Conservation (phyloP, 2,797 vertebrate genomes). For the Danio jaintianensis region DNA sequence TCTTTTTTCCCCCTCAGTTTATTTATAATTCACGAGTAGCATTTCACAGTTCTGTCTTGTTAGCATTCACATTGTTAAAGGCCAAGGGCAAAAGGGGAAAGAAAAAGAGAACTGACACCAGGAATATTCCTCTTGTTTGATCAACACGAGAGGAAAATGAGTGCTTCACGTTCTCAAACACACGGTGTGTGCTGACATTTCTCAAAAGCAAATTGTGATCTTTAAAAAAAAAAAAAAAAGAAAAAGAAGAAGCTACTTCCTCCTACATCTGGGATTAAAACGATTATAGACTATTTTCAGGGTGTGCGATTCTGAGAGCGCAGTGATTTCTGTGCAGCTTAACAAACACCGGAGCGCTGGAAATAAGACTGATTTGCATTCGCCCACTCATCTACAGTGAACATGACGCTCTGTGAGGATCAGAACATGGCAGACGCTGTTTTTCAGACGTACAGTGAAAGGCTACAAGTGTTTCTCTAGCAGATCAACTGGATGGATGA, state of each 20-base stretch:
- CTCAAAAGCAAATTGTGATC: constrained; percentile 60
- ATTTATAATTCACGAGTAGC: constrained; percentile 27
- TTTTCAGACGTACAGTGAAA: constrained; percentile 45
- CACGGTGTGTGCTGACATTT: constrained; percentile 24
- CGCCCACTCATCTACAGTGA: constrained; percentile 41
- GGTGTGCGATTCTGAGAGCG: constrained; percentile 49
- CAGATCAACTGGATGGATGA: constrained; percentile 43
- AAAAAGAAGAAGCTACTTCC: constrained; percentile 35
- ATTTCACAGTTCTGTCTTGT: constrained; percentile 67
- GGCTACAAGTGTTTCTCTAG: constrained; percentile 27
- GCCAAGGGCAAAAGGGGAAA: constrained; percentile 59
- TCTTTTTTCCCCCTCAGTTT: too few relatives aligned
- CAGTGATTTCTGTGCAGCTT: constrained; percentile 29
- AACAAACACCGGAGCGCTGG: constrained; percentile 43
- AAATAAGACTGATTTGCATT: constrained; percentile 59
- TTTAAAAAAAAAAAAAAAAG: constrained; percentile 59
- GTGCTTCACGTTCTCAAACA: constrained; percentile 19
- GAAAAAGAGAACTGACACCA: constrained; percentile 70
- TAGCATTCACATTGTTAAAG: constrained; percentile 69
- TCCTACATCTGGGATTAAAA: constrained; percentile 72
- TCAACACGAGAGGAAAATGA: constrained; percentile 42
- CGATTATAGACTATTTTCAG: constrained; percentile 69
- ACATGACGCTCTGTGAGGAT: constrained; percentile 44
- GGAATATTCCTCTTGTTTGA: constrained; percentile 70
- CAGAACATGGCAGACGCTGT: constrained; percentile 44